A percentile compares a stretch with the other conserved stretches of the same genome.
Evolutionary conservation across 2,113 vertebrate genomes (phyloP).

Genomic region (Myodes glareolus): DNA sequence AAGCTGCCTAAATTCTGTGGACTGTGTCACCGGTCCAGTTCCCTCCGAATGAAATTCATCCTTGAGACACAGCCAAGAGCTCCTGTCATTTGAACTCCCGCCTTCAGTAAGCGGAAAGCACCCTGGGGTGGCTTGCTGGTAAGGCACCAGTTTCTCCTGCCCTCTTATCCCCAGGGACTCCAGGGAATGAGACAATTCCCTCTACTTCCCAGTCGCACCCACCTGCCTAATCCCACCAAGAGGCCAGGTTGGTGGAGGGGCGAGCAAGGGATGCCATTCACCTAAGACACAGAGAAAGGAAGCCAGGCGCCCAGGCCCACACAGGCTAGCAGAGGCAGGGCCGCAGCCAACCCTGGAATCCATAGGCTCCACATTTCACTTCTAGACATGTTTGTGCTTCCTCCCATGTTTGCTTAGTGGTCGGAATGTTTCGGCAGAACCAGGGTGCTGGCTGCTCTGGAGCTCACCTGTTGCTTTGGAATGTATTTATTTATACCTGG

Average conservation of each 20-base stretch:
- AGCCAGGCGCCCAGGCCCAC: conserved; percentile 6
- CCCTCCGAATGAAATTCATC: background rate
- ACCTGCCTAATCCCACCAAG: background rate
- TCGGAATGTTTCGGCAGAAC: conserved; percentile 71
- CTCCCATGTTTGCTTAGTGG: conserved; percentile 72
- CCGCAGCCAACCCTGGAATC: conserved; percentile 5
- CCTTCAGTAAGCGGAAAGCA: background rate
- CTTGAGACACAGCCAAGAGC: background rate
- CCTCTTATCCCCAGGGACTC: background rate
- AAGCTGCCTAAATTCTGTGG: background rate
- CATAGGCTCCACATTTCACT: background rate
- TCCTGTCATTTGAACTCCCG: background rate
- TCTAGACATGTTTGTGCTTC: conserved; percentile 62
- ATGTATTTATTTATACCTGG: conserved; percentile 72
- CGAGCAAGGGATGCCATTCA: background rate
- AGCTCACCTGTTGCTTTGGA: conserved; percentile 80
- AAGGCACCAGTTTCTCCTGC: background rate
- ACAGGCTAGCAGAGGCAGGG: conserved; percentile 33
- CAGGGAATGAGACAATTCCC: background rate
- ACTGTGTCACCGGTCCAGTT: background rate
- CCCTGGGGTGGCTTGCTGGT: background rate
- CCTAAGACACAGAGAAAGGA: conserved; percentile 55
- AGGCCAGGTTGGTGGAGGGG: background rate
- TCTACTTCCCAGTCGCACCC: background rate
- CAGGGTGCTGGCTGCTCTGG: conserved; percentile 60